phyloP scores from a whole-genome alignment of 2,113 vertebrate genomes.

The Psilopsiagon aymara region DNA sequence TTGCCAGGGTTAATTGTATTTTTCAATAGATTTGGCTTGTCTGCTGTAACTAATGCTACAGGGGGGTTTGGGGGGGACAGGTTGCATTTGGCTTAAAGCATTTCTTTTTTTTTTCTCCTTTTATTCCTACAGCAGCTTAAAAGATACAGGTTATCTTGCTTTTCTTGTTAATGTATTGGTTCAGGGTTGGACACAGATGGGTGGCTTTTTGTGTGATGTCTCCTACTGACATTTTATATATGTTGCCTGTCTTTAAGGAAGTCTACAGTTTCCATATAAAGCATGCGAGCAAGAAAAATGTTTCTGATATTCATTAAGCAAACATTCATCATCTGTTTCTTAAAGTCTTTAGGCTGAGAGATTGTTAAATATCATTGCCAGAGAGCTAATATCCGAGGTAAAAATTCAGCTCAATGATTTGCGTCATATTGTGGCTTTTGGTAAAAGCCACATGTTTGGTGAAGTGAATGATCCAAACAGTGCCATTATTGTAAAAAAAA shows the following conservation, averaged over 20 bases:
- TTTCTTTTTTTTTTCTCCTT: background rate
- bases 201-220: background rate
- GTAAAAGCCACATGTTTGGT: background rate
- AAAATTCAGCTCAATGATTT: background rate
- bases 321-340: background rate
- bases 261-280: background rate
- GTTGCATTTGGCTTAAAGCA: background rate
- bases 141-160: background rate
- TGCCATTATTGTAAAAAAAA: background rate
- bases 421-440: background rate
- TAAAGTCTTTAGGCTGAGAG: background rate
- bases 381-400: background rate
- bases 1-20: background rate
- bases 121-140: background rate
- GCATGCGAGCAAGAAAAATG: background rate
- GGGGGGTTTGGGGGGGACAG: rapidly evolving
- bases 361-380: background rate
- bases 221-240: background rate
- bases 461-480: background rate
- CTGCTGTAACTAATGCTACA: background rate
- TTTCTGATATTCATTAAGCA: background rate
- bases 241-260: background rate
- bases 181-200: background rate
- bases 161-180: background rate
- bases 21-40: background rate